Percentiles rank a stretch among this genome's conserved stretches.
Evolutionary conservation across 2,797 vertebrate genomes (phyloP).

Genomic region (Sebastes hubbsi): DNA sequence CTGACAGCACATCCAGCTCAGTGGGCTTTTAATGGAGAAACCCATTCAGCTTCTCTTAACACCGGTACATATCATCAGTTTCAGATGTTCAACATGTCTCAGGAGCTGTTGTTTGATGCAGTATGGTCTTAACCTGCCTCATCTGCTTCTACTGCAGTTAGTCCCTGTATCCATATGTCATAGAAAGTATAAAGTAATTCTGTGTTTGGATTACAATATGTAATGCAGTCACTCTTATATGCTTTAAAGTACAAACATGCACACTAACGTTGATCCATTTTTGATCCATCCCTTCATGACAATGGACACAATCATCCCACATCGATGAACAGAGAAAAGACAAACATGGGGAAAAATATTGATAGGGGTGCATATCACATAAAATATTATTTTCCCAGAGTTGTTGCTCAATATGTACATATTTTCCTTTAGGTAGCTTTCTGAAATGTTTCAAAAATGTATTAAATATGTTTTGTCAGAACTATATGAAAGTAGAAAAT

Average conservation of each 20-base stretch:
- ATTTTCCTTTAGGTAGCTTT: not conserved
- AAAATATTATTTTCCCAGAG: not conserved
- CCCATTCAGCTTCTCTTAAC: not conserved
- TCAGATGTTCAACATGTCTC: not conserved
- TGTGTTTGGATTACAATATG: not conserved
- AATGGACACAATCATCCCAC: not conserved
- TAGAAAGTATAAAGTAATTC: not conserved
- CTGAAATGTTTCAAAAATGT: not conserved
- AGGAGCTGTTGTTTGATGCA: not conserved
- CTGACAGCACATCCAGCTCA: not conserved
- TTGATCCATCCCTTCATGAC: not conserved
- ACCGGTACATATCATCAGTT: not conserved
- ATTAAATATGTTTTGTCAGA: not conserved
- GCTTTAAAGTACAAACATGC: not conserved
- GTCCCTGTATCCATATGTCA: not conserved
- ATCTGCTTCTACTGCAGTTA: not conserved
- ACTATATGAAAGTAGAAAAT: not conserved
- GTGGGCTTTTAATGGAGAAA: not conserved
- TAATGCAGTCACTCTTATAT: not conserved
- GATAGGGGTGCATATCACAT: not conserved
- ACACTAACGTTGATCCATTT: not conserved
- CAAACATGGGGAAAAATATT: not conserved
- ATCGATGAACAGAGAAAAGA: not conserved
- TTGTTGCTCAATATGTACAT: not conserved
- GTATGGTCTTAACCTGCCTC: not conserved